Evolutionary conservation across 35 echinoderm and acorn worm species (phyloP), one percentile per base, ranked within the genome.

Genomic region (Ptychodera flava): DNA sequence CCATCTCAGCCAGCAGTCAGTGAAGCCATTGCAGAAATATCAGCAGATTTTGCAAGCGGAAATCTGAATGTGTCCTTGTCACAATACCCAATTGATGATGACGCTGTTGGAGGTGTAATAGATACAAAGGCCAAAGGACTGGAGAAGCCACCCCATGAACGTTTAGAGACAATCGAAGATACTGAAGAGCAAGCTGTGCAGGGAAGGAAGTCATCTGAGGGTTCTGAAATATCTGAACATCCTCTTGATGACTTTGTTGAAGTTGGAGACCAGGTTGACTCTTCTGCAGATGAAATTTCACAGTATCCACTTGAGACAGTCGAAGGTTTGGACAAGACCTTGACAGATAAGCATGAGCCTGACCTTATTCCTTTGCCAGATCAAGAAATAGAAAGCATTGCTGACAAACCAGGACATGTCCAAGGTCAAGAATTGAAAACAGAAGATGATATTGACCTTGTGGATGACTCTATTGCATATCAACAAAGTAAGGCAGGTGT

Each of bases 31-130:
- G 85, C 90, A 16, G 86, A 92, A 35, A 83, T 89, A 22, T 92
- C 91, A 29, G 91, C 91, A 78, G 91, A 92, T n/a, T 85, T 89
- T 38, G 87, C 81, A 16, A 89, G 91, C 76, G 87, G 91, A 28
- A 83, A 78, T 28, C 34, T 89, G 30, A 85, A 86, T 6, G 64
- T 92, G 87, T 92, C 91, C 36, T 77, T 92, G 30, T 92, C 91
- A 29, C 91, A 92, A 36, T 83, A 92, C 33, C 78, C 81, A 27
- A 29, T 88, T 30, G 91, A 92, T 1, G 35, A 31, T 82, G 77
- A 81, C 1, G 81, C 82, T 29, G 35, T 12, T 32, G 32, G 84
- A 80, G 35, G 89, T 14, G 52, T 88, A 33, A 76, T 52, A 31
- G 32, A 86, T 16, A 37, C 37, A 30, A 30, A 37, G 22, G 38